Evolutionary conservation across 2,113 vertebrate genomes (phyloP), one percentile per base, ranked within the genome.

Genomic region (Speoplatyrhinus poulsoni): DNA sequence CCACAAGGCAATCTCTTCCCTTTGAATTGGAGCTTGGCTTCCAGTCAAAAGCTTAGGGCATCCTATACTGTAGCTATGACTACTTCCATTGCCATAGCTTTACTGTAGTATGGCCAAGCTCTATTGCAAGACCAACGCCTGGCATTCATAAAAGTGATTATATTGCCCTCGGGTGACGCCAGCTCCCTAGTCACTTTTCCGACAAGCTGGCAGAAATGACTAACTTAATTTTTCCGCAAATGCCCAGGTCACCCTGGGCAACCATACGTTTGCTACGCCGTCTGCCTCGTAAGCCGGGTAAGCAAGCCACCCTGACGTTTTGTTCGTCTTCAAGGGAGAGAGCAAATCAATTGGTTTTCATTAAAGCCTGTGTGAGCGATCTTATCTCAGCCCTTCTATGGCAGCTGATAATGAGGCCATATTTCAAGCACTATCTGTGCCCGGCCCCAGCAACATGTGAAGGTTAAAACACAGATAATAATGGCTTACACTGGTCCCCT

Each of bases 401-500:
- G 65, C 78, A 12, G 79, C 79, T 73, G 84, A 88, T 89, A 88
- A 90, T 88, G 84, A 89, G 85, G 83, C 88, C 83, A 80, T 89
- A 86, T 82, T 90, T 91, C 87, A 89, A 80, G 65, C 2, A 19
- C 73, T 80, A 80, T 87, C 83, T 84, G 80, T 60, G 53, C 82
- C 69, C 70, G 16, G 70, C 75, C 69, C 81, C 80, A 72, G 26
- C 13, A 85, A 85, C 89, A 86, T 49, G 65, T 85, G 87, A 91
- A 88, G 88, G 87, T 89, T 87, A 91, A 90, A 88, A 80, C 73
- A 69, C 75, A 80, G 84, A 91, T 87, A 87, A 91, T 87, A 87
- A 88, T 76, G 83, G 71, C 81, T 69, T 16, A 49, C 61, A 32
- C 79, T 58, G 66, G 3, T 65, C 72, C 16, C 70, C 85, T 60